Conservation (phyloP, 2,113 vertebrate genomes). For the Chaetops frenatus region DNA sequence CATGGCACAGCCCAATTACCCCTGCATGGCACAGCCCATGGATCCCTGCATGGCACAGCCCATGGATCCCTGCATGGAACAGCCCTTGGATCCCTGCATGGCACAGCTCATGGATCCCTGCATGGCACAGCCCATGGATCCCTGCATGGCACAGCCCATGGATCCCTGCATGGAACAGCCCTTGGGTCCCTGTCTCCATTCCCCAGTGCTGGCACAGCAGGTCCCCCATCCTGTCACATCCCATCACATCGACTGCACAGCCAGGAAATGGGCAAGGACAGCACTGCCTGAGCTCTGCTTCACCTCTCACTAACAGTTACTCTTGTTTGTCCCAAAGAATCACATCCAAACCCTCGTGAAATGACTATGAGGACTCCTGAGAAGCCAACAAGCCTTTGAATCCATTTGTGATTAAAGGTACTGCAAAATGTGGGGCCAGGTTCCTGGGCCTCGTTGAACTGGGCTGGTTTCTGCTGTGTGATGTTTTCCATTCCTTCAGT, state of each 20-base stretch:
- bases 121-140: not conserved
- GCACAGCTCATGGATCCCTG: not conserved
- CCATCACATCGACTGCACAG: rapidly evolving
- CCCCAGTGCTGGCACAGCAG: not conserved
- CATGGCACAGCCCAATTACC: too few species aligned
- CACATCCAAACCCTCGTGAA: not conserved
- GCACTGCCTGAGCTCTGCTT: not conserved
- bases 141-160: not conserved
- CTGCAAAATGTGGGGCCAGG: not conserved
- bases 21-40: not conserved
- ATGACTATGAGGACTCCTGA: not conserved
- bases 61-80: too few species aligned
- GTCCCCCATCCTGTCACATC: too few species aligned
- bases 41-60: not conserved
- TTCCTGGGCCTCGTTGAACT: not conserved
- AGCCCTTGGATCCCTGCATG: not conserved
- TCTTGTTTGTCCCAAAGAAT: not conserved
- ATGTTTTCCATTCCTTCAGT: not conserved
- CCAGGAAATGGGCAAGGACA: not conserved
- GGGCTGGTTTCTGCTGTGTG: not conserved
- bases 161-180: not conserved
- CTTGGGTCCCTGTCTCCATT: too few species aligned
- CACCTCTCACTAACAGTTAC: not conserved
- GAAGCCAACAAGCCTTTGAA: not conserved
- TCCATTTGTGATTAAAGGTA: not conserved